Percentiles rank a stretch among this genome's conserved stretches.
These are phyloP conservation scores for Archilochus colubris DNA, from an alignment of 2,113 vertebrate species.

Conservation along the genomic window DNA sequence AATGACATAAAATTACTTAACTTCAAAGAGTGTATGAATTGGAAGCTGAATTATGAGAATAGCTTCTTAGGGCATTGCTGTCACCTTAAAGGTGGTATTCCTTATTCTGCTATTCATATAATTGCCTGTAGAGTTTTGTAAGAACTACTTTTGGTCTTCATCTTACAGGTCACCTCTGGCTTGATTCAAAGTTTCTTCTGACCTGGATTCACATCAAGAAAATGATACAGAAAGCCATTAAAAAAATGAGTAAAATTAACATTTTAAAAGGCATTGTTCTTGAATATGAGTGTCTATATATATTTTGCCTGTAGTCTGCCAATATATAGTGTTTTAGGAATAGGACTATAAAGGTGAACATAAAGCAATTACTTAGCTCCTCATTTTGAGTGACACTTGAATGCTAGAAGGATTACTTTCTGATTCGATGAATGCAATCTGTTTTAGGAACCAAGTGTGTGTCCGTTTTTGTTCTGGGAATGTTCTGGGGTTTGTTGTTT, in stretches of 20 bases:
- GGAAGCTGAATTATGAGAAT: background rate
- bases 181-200: background rate
- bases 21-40: rapidly evolving
- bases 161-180: background rate
- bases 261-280: background rate
- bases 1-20: background rate
- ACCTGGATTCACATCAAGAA: background rate
- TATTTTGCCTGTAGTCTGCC: background rate
- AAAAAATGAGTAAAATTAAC: background rate
- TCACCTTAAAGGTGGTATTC: background rate
- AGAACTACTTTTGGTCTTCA: background rate
- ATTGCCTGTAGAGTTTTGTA: background rate
- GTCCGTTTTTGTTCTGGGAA: background rate
- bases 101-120: background rate
- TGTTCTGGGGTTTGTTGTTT: background rate
- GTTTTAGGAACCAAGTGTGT: background rate
- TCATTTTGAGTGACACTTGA: background rate
- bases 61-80: background rate
- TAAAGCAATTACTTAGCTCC: background rate
- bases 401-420: background rate
- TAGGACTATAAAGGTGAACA: background rate
- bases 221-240: background rate
- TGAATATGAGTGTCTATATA: background rate
- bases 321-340: background rate
- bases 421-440: background rate